Evolutionary conservation across 2,888 invertebrate species (phyloP).

Genomic region (Acleris emargana): DNA sequence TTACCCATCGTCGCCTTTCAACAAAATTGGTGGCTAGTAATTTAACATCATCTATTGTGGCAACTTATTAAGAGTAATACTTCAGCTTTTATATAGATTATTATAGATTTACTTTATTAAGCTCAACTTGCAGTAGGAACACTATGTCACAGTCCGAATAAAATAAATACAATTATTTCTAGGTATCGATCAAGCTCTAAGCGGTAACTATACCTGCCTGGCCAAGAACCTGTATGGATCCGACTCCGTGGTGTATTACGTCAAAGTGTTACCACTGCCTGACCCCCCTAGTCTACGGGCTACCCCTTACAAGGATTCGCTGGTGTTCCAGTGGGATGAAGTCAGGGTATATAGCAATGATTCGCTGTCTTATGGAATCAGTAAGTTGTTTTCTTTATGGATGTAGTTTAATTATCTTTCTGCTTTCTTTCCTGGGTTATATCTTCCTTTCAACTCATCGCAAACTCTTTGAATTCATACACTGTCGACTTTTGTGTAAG

Average conservation of each 20-base stretch:
- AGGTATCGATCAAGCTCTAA: slow-evolving; percentile 89
- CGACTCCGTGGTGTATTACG: slow-evolving; percentile 90
- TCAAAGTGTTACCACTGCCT: slow-evolving; percentile 90
- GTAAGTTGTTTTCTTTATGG: slow-evolving; percentile 55
- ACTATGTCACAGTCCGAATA: background rate
- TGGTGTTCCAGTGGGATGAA: slow-evolving; percentile 88
- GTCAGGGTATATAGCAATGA: slow-evolving; percentile 63
- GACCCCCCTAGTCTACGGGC: slow-evolving; percentile 86
- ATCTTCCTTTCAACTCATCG: too few relatives aligned
- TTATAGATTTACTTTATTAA: too few relatives aligned
- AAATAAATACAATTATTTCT: slow-evolving; percentile 37
- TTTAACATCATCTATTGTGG: too few relatives aligned
- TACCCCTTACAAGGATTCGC: slow-evolving; percentile 75
- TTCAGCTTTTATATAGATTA: too few relatives aligned
- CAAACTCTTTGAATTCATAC: too few relatives aligned
- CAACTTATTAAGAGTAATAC: too few relatives aligned
- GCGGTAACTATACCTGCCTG: slow-evolving; percentile 91
- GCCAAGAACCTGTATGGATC: slow-evolving; percentile 93
- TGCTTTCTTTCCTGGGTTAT: too few relatives aligned
- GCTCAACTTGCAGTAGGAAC: background rate
- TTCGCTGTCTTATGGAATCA: slow-evolving; percentile 61
- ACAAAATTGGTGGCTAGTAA: too few relatives aligned
- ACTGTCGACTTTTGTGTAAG: too few relatives aligned
- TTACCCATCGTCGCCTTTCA: too few relatives aligned
- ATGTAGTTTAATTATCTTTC: too few relatives aligned